Evolutionary conservation across 2,797 vertebrate species (phyloP).

Genomic region (Anisognathus igniventris): DNA sequence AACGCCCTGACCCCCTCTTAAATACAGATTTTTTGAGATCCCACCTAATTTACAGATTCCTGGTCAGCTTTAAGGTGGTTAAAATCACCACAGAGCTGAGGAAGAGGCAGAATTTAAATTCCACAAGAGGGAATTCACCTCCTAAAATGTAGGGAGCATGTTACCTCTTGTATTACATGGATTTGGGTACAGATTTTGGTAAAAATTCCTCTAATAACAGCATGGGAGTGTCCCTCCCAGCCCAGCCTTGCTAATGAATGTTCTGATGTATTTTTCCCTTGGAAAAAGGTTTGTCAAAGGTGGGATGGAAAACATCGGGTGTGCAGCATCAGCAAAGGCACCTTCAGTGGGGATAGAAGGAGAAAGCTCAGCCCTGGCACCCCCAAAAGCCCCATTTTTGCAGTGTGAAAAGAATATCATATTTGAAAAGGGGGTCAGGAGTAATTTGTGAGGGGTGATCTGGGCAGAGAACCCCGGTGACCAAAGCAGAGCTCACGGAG

Average conservation of each 20-base stretch:
- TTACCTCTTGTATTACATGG: neutral
- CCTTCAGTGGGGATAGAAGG: neutral
- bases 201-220: neutral
- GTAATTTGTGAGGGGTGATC: neutral
- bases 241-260: neutral
- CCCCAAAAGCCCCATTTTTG: neutral
- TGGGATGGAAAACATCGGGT: rapidly evolving
- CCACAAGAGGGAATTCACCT: neutral
- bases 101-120: neutral
- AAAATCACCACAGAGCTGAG: neutral
- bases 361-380: neutral
- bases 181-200: neutral
- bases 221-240: neutral
- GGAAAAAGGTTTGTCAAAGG: neutral
- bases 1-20: neutral
- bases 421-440: neutral
- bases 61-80: neutral
- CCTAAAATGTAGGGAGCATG: neutral
- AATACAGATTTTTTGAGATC: neutral
- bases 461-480: rapidly evolving
- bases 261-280: neutral
- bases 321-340: neutral
- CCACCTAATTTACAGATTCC: neutral
- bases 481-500: neutral
- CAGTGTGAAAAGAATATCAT: neutral